Percentiles rank a stretch among this genome's conserved stretches.
Evolutionary conservation across 23 tunicate genomes (phyloP).

Genomic region (Phallusia fumigata): DNA sequence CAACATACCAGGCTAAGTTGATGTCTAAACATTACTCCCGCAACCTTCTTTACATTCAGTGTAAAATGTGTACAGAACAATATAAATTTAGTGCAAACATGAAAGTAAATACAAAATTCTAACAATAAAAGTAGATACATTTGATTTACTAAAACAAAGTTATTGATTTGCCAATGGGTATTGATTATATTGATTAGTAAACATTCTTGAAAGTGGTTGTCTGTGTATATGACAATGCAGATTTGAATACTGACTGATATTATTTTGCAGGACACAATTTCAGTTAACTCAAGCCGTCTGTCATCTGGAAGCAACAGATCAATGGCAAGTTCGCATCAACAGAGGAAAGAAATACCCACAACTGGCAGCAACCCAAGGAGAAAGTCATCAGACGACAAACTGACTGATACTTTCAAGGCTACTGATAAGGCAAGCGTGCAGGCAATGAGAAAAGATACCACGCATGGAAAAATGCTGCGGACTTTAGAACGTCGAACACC

Average conservation of each 20-base stretch:
- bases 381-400: neutral
- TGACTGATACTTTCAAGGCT: neutral
- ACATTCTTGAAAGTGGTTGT: neutral
- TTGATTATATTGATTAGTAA: no score
- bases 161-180: no score
- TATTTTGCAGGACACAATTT: neutral
- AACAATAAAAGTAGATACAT: no score
- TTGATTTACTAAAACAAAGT: no score
- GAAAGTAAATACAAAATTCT: no score
- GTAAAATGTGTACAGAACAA: no score
- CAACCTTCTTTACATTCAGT: no score
- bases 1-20: no score
- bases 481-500: constrained; percentile 15
- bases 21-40: no score
- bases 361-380: neutral
- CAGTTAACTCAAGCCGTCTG: neutral
- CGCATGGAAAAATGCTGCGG: neutral
- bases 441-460: neutral
- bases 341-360: neutral
- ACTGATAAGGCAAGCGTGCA: neutral
- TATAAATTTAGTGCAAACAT: no score
- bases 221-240: neutral
- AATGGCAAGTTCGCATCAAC: neutral
- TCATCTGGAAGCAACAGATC: neutral
- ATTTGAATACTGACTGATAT: neutral